Conservation (phyloP, 1,140 invertebrate species). For the Metaphire vulgaris region DNA sequence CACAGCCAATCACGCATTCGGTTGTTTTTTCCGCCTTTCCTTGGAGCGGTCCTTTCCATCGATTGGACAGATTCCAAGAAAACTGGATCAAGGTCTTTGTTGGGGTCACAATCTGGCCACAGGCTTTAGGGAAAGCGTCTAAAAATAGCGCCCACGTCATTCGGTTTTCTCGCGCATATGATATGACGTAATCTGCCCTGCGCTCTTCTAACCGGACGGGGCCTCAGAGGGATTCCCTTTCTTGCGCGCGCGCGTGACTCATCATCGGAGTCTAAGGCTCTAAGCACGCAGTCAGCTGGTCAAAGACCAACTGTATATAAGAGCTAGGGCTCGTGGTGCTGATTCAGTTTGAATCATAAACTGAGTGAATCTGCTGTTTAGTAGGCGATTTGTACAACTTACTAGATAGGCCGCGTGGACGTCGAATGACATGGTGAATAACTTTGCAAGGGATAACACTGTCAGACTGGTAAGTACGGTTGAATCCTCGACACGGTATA, state of each 20-base stretch:
- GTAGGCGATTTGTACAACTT: neutral
- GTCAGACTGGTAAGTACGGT: neutral
- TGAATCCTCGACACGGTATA: too few species aligned
- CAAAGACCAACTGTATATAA: neutral
- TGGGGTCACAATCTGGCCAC: too few species aligned
- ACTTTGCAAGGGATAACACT: neutral
- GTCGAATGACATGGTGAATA: neutral
- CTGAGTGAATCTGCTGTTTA: neutral
- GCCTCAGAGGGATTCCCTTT: neutral
- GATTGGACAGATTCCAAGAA: too few species aligned
- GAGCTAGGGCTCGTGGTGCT: neutral
- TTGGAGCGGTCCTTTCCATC: too few species aligned
- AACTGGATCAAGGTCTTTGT: too few species aligned
- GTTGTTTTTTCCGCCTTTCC: too few species aligned
- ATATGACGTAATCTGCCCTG: too few species aligned
- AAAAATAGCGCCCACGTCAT: neutral
- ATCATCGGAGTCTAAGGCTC: neutral
- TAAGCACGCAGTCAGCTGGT: neutral
- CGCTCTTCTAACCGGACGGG: neutral
- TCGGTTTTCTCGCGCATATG: neutral
- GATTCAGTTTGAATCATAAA: neutral
- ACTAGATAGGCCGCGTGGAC: too few species aligned
- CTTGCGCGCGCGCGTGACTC: neutral
- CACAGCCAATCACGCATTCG: too few species aligned
- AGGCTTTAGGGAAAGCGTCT: too few species aligned